phyloP scores from a whole-genome alignment of 2,888 invertebrate genomes.

The Amblyjoppa proteus region DNA sequence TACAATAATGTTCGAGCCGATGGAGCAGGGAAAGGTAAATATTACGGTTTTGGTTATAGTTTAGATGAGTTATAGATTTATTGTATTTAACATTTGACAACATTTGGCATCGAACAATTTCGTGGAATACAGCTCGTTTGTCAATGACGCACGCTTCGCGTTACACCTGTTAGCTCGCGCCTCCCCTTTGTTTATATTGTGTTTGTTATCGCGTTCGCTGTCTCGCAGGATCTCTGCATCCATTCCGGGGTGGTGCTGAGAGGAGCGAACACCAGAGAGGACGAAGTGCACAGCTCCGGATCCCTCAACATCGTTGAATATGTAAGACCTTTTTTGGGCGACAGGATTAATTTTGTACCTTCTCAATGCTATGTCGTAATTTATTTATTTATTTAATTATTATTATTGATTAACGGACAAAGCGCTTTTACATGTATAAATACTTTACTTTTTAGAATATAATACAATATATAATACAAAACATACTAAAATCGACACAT shows the following conservation, averaged over 20 bases:
- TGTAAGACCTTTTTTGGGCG: conserved; percentile 78
- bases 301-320: conserved; percentile 90
- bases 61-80: neutral
- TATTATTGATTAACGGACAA: neutral
- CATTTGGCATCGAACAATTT: neutral
- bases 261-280: conserved; percentile 86
- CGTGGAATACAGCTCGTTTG: neutral
- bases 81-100: conserved; percentile 6
- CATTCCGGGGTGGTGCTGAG: conserved; percentile 92
- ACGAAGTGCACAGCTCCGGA: conserved; percentile 89
- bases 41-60: conserved; percentile 10
- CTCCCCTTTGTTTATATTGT: neutral
- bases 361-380: neutral
- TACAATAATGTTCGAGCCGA: conserved; percentile 80
- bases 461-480: neutral
- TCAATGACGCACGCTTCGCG: conserved; percentile 5
- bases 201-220: conserved; percentile 18
- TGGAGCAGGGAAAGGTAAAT: conserved; percentile 82
- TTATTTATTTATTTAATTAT: neutral
- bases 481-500: neutral
- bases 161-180: neutral
- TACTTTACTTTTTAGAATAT: no score
- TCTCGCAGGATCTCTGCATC: conserved; percentile 89
- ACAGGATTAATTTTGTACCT: conserved; percentile 20
- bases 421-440: no score